Conservation (phyloP, 2,888 invertebrate species). For the Macroteleia sp. region DNA sequence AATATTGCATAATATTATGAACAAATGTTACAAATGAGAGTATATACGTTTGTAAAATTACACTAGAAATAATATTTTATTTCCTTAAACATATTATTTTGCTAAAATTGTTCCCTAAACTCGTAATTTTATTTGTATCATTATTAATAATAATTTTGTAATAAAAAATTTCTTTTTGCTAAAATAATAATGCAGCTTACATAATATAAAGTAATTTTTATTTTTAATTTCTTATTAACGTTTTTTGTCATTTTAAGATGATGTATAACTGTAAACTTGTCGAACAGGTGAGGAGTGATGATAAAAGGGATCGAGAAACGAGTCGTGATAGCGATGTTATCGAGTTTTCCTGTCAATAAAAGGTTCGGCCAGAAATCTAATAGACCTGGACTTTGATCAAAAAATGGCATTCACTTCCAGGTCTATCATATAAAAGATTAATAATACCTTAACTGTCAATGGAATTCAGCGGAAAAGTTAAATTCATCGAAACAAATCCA, state of each 20-base stretch:
- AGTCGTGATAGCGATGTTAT: conserved; percentile 57
- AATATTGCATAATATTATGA: no score
- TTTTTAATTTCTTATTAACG: no score
- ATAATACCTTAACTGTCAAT: conserved; percentile 59
- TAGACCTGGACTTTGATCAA: conserved; percentile 38
- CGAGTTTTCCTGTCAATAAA: conserved; percentile 65
- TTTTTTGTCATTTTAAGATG: not conserved
- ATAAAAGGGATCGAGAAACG: conserved; percentile 26
- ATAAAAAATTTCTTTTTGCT: no score
- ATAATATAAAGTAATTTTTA: no score
- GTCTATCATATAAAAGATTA: conserved; percentile 61
- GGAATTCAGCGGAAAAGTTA: conserved; percentile 16
- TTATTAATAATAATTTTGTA: no score
- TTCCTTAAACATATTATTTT: no score
- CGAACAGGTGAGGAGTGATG: not conserved
- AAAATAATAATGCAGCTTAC: no score
- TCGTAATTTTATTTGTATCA: no score
- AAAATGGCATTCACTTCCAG: conserved; percentile 24
- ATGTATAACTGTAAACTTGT: conserved; percentile 29
- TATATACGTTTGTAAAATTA: no score
- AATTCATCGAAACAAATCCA: conserved; percentile 9
- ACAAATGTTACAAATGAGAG: no score
- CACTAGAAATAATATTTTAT: no score
- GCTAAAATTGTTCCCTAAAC: no score
- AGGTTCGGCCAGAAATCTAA: conserved; percentile 47